Percentiles rank a stretch among this genome's conserved stretches.
phyloP scores from a whole-genome alignment of 2,888 invertebrate genomes.

The Diogma glabrata region DNA sequence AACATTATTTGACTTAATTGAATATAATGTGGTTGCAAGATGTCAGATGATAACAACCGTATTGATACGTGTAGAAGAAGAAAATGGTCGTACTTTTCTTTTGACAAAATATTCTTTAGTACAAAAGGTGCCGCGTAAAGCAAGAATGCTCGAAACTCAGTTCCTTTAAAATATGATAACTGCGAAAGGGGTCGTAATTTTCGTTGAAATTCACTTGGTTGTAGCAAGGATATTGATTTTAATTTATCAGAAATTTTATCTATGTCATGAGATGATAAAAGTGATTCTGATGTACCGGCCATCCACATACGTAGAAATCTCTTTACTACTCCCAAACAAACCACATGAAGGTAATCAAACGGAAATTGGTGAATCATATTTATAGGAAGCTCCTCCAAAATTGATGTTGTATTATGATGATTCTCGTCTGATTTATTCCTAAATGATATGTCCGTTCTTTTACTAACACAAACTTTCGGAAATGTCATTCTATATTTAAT shows the following conservation, averaged over 20 bases:
- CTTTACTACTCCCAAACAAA: slow-evolving; percentile 20
- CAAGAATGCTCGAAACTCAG: slow-evolving; percentile 13
- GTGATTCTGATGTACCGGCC: slow-evolving; percentile 12
- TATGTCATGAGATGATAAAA: neutral
- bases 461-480: neutral
- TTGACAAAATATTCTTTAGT: slow-evolving; percentile 16
- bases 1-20: slow-evolving; percentile 16
- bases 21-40: neutral
- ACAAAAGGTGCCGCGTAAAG: slow-evolving; percentile 21
- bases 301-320: slow-evolving; percentile 13
- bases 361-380: slow-evolving; percentile 17
- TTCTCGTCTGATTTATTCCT: neutral
- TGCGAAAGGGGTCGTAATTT: neutral
- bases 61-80: slow-evolving; percentile 19
- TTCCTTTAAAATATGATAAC: slow-evolving; percentile 21
- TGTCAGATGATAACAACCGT: slow-evolving; percentile 18
- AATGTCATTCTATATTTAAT: slow-evolving; percentile 15
- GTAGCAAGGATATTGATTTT: slow-evolving; percentile 10
- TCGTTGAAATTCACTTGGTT: slow-evolving; percentile 14
- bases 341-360: slow-evolving; percentile 8
- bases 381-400: slow-evolving; percentile 2
- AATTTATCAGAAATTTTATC: slow-evolving; percentile 2
- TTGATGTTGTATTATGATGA: neutral
- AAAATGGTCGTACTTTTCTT: slow-evolving; percentile 19
- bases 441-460: neutral